Base-by-base conservation (phyloP, 2,888 invertebrate species). In the Laspeyria flexula region DNA sequence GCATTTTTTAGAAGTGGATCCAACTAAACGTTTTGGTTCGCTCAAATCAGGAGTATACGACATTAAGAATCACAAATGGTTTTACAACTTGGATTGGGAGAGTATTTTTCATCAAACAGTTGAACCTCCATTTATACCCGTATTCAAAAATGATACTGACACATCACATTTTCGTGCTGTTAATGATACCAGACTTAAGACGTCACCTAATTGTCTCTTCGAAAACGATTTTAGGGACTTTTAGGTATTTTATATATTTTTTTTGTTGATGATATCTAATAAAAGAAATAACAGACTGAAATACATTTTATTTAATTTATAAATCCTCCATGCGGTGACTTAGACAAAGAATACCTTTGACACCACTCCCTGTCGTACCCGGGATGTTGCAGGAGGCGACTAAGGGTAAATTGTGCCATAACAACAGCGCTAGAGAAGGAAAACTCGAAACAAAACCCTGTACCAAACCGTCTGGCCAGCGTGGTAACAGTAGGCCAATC, bases 21-120 rank as follows among this genome's bases (percentile, higher is more conserved):
- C 86, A 0, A 73, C 71, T 10, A 90, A 86, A 58, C 95, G 98
- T 43, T 97, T 92, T 81, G 99, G 99, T 18, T 97, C 97, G 79
- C 91, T 99, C 54, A 96, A 96, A 83, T 95, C 96, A 64, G 99
- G 98, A 13, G 95, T 96, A 5, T 95, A 94, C 74, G 99, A 99
- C 83, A 97, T 99, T 60, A 99, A 98, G 86, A 94, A 93, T 49
- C 98, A 99, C 83, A 93, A 93, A 43, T 99, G 98, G 98, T 99
- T 99, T 78, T 90, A 93, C 41, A 94, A 95, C 1, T 94, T 95
- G 1, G 95, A 97, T 79, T 99, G 98, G 97, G 93, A 95, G 55
- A 93, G 94, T 15, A 92, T 99, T 65, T 95, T 97, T 56, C 94
- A 96, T 79, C 95, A 95, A 76, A 96, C 95, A 83, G 80, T 96